phyloP scores from a whole-genome alignment of 1,140 invertebrate genomes.

The Zaprionus gabonicus region DNA sequence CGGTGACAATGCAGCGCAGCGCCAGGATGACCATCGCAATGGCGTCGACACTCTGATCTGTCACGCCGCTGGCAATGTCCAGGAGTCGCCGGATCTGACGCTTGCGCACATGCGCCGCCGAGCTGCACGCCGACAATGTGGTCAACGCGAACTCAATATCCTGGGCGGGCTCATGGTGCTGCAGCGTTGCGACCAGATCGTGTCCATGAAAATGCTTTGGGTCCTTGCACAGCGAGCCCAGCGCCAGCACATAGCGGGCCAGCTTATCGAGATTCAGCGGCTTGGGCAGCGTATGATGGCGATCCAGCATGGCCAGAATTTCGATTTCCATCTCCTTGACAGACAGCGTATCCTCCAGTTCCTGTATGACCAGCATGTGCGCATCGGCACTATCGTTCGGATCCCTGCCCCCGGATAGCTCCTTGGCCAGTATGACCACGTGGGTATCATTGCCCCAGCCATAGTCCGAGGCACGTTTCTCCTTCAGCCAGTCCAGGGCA shows the following conservation, averaged over 20 bases:
- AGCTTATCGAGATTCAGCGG: constrained; percentile 90
- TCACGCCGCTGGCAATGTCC: constrained; percentile 91
- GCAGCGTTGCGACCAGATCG: constrained; percentile 89
- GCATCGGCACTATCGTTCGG: constrained; percentile 84
- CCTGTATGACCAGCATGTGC: constrained; percentile 79
- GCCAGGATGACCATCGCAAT: constrained; percentile 93
- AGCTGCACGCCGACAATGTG: constrained; percentile 89
- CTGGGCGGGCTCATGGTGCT: constrained; percentile 89
- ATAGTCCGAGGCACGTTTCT: constrained; percentile 88
- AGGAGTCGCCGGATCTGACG: constrained; percentile 90
- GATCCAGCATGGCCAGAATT: constrained; percentile 90
- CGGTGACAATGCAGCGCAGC: constrained; percentile 92
- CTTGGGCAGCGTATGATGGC: constrained; percentile 84
- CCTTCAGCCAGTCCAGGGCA: constrained; percentile 88
- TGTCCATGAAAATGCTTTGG: constrained; percentile 93
- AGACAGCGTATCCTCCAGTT: constrained; percentile 90
- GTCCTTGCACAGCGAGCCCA: constrained; percentile 92
- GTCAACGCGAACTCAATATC: constrained; percentile 89
- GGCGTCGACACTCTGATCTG: constrained; percentile 92
- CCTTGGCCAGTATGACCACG: constrained; percentile 88
- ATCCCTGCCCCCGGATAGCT: constrained; percentile 84
- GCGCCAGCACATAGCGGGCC: constrained; percentile 90
- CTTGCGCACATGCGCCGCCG: constrained; percentile 92
- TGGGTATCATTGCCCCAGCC: constrained; percentile 92
- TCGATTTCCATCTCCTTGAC: constrained; percentile 93